phyloP scores from a whole-genome alignment of 2,113 vertebrate genomes.

The Uria lomvia region DNA sequence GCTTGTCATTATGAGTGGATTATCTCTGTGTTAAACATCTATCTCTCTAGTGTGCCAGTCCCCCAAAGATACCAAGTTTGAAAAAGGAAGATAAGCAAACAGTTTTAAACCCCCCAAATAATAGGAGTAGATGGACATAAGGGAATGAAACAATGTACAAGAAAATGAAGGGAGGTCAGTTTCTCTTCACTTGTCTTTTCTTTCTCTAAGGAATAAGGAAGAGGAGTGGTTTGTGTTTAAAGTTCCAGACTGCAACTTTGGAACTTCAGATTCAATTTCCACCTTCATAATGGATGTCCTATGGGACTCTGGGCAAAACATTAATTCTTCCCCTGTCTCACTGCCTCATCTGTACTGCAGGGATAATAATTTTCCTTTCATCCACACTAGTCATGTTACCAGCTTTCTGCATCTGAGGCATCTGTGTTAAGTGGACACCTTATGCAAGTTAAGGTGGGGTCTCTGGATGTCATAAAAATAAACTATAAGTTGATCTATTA shows the following conservation, averaged over 20 bases:
- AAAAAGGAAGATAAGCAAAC: conserved; percentile 6
- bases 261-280: background rate
- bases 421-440: background rate
- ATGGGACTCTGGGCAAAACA: background rate
- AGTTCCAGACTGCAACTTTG: background rate
- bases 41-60: background rate
- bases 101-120: background rate
- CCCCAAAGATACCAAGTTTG: background rate
- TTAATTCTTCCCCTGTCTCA: background rate
- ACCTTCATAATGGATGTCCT: background rate
- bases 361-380: background rate
- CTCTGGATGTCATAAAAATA: background rate
- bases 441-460: background rate
- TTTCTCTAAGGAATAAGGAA: background rate
- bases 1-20: conserved; percentile 10
- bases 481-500: background rate
- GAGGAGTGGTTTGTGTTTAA: background rate
- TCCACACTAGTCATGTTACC: background rate
- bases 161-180: background rate
- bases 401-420: background rate
- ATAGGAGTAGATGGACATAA: background rate
- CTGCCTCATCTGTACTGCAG: background rate
- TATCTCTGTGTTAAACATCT: conserved; percentile 1
- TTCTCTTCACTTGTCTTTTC: background rate
- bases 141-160: background rate